phyloP scores from a whole-genome alignment of 2,113 vertebrate genomes.

The Actinemys pallida region DNA sequence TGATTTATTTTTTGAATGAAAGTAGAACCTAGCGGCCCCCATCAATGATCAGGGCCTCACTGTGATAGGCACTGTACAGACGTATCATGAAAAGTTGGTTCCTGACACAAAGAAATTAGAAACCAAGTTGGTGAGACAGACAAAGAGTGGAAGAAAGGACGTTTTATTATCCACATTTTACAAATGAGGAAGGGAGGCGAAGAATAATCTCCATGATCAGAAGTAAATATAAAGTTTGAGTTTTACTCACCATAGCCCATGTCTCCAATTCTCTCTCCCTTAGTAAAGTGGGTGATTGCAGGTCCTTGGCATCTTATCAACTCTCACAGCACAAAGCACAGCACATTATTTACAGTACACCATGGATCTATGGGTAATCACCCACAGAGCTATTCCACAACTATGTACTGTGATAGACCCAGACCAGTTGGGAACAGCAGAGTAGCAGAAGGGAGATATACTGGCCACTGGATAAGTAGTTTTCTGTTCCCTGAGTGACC shows the following conservation, averaged over 20 bases:
- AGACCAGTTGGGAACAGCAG: too few species aligned
- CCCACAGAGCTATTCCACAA: not conserved
- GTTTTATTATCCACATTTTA: not conserved
- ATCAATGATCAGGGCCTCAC: not conserved
- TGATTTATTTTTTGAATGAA: not conserved
- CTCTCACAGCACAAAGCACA: not conserved
- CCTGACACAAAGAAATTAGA: not conserved
- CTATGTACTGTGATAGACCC: not conserved
- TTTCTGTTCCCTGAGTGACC: too few species aligned
- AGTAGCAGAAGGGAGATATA: too few species aligned
- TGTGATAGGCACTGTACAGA: not conserved
- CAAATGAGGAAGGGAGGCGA: not conserved
- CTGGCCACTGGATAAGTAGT: too few species aligned
- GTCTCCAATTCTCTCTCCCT: not conserved
- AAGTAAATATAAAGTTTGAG: not conserved
- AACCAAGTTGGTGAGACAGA: not conserved
- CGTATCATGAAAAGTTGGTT: not conserved
- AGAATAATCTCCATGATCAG: not conserved
- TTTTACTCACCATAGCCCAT: not conserved
- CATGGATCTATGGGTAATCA: conserved; percentile 11
- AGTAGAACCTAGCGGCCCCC: not conserved
- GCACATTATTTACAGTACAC: conserved; percentile 42
- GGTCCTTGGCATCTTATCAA: conserved; percentile 12
- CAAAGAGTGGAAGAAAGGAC: not conserved
- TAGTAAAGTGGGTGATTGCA: not conserved